Percentiles rank a stretch among this genome's conserved stretches.
Conservation (phyloP, 2,797 vertebrate species). For the Oreortyx pictus region DNA sequence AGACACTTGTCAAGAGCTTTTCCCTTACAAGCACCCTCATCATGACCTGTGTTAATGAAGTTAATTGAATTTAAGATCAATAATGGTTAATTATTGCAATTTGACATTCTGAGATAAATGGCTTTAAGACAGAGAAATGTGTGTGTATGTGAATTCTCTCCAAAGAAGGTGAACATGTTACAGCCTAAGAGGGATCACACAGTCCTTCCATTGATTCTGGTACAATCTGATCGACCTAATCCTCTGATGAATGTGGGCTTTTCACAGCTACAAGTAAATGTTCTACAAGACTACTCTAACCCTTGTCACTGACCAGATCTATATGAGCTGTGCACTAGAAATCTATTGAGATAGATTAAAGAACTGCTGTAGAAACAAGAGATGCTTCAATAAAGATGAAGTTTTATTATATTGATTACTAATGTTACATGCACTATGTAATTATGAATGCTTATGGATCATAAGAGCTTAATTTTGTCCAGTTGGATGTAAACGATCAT, state of each 20-base stretch:
- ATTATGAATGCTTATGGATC: slow-evolving; percentile 78
- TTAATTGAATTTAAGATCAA: slow-evolving; percentile 99
- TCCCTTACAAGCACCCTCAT: slow-evolving; percentile 84
- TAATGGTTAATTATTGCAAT: slow-evolving; percentile 99
- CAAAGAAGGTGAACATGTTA: slow-evolving; percentile 81
- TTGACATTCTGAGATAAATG: slow-evolving; percentile 98
- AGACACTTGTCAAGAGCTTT: slow-evolving; percentile 85
- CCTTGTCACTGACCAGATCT: slow-evolving; percentile 84
- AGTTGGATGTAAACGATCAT: slow-evolving; percentile 66
- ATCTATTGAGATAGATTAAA: slow-evolving; percentile 86
- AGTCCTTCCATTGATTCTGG: slow-evolving; percentile 89
- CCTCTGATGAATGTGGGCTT: slow-evolving; percentile 90
- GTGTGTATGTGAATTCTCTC: slow-evolving; percentile 78
- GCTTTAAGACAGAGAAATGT: slow-evolving; percentile 83
- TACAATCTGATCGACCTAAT: slow-evolving; percentile 90
- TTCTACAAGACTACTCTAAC: slow-evolving; percentile 86
- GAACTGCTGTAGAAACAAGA: slow-evolving; percentile 79
- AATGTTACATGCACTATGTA: slow-evolving; percentile 71
- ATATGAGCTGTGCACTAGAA: slow-evolving; percentile 82
- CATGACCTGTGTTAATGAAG: slow-evolving; percentile 96
- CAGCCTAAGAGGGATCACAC: slow-evolving; percentile 85
- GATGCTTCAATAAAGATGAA: slow-evolving; percentile 80
- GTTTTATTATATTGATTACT: slow-evolving; percentile 83
- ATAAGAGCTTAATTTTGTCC: slow-evolving; percentile 72
- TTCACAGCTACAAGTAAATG: slow-evolving; percentile 87